These are phyloP conservation scores for Xylocopa sonorina DNA, from an alignment of 1,140 invertebrate species.

Conservation along the genomic window DNA sequence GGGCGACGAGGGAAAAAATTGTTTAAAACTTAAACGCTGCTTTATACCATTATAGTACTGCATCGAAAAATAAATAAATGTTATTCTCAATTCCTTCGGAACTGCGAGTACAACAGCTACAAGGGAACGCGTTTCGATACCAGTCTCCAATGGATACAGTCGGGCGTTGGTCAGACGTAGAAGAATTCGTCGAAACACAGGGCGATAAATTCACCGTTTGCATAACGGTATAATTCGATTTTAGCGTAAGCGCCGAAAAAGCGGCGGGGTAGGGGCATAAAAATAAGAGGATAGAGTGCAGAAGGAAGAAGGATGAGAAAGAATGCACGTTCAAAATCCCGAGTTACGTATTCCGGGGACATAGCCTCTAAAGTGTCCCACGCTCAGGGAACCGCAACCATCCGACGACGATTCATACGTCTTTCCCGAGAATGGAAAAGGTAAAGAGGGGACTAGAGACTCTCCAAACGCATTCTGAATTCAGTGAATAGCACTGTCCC, in stretches of 20 bases:
- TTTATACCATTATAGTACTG: too few species aligned
- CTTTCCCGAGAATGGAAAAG: constrained; percentile 66
- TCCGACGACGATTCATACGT: constrained; percentile 78
- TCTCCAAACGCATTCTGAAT: constrained; percentile 71
- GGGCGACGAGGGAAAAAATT: too few species aligned
- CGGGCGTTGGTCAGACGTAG: neutral
- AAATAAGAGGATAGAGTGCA: constrained; percentile 33
- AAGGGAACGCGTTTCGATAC: too few species aligned
- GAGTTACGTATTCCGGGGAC: constrained; percentile 75
- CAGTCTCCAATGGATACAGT: neutral
- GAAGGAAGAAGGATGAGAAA: constrained; percentile 51
- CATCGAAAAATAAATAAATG: too few species aligned
- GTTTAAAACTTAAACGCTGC: too few species aligned
- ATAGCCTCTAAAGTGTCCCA: constrained; percentile 75
- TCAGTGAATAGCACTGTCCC: constrained; percentile 62
- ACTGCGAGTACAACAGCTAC: too few species aligned
- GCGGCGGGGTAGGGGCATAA: constrained; percentile 7
- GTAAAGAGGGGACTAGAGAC: constrained; percentile 62
- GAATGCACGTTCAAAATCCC: constrained; percentile 69
- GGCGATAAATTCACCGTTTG: constrained; percentile 11
- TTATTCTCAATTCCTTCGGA: too few species aligned
- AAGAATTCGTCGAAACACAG: neutral
- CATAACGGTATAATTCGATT: constrained; percentile 41
- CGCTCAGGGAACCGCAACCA: constrained; percentile 72
- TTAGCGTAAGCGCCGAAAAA: constrained; percentile 33